Base-by-base conservation (phyloP, 2,797 vertebrate genomes). In the Clarias platycephalus region DNA sequence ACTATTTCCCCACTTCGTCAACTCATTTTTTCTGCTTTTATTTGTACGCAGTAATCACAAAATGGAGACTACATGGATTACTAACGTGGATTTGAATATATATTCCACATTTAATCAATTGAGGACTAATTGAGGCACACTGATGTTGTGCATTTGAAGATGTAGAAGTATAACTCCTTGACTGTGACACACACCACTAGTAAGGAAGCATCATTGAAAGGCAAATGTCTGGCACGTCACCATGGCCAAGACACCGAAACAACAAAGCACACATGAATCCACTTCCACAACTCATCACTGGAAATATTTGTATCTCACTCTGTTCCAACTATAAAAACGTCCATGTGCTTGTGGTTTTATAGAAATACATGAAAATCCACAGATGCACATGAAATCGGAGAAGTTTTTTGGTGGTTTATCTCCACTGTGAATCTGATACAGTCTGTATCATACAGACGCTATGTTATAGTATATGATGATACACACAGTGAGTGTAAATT, bases 161-260 rank as follows among this genome's bases (percentile, higher is more conserved):
- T 37, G 18, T 22, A 58, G 1, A 22, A 60, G 55, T 53, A 24
- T 13, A 24, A 58, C 5, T 37, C 20, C 12, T 31, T 34, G 22
- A 76, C 55, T 6, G 9, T 22, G 28, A 34, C 28, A 76, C 53
- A 58, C 74, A 58, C 0, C 22, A 18, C 7, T 28, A 24, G 53
- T 34, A 10, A 55, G 31, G 49, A 57, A 55, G 72, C 26, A 9
- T 57, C 1, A 8, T 12, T 75, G 53, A 57, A 75, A 57, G 15
- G 49, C 49, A 57, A 75, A 57, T 28, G 71, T 55, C 49, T 28
- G n/a, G 15, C 44, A 64, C 18, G 24, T 80, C 76, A 71, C 76
- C 64, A 63, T 84, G 57, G 40, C 66, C 37, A 80, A 84, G 55
- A 84, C 20, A 84, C n/a, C 81, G 44, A 78, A 85, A 49, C 60